Evolutionary conservation across 2,113 vertebrate genomes (phyloP), one percentile per base, ranked within the genome.

Genomic region (Grammomys dolichurus): DNA sequence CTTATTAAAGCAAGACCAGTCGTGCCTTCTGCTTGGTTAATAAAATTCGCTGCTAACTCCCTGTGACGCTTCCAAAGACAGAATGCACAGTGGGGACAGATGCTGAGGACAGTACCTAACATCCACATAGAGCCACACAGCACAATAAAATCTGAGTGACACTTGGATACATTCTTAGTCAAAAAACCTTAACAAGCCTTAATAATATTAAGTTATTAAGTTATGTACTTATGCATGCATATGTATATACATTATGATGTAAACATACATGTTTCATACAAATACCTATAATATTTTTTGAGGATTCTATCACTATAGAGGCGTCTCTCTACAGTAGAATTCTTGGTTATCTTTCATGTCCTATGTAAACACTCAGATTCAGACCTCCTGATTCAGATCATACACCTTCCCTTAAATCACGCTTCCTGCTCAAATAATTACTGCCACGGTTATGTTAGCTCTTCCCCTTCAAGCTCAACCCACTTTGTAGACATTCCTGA

Each of bases 101-200:
- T 87, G 24, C 24, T 76, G 80, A 94, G 69, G 40, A 58, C 13
- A 89, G 56, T 90, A 80, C 24, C 43, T 92, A 88, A 93, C 43
- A 89, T 28, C 65, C 95, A 81, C 20, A 72, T 77, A 51, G 93
- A 93, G 56, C 65, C 22, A 89, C 95, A 87, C 12, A 73, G 48
- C 24, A 93, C 2, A 91, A 69, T 89, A 94, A 93, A 77, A 73
- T 51, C 78, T 51, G 77, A 93, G 93, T 86, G 70, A 58, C 3
- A 65, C 3, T 36, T 92, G 26, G 75, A 88, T 88, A 95, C 81
- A 5, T 76, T 72, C 46, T 56, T 65, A 63, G 89, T 84, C 60
- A 70, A 33, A 88, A 87, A 95, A 46, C 36, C 26, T 65, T 16
- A 92, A 88, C 14, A 82, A 89, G 65, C 69, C 69, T 72, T 72